Base-by-base conservation (phyloP, 2,888 invertebrate genomes). In the Dicycla oo region DNA sequence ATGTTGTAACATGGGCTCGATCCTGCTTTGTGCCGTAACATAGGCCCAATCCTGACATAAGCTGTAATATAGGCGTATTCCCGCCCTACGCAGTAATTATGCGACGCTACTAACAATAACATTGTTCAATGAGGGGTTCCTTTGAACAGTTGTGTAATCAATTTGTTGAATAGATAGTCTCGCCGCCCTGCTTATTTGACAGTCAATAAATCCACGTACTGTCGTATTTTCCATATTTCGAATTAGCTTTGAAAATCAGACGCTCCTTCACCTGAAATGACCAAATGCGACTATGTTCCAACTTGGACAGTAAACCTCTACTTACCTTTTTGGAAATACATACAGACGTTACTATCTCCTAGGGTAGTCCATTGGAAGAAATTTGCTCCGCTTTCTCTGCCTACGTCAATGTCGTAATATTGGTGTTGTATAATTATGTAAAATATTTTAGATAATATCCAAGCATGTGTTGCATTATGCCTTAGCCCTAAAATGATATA, bases 381-480 rank as follows among this genome's bases (percentile, higher is more conserved):
- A 45, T 23, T 23, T 13, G 3, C 7, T 10, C 5, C 15, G 68
- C 80, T 66, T 60, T 67, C 78, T 75, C 76, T 67, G 81, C 79
- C 80, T 81, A 81, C 51, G 62, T 87, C 84, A 58, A 80, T 88
- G 84, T 87, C 66, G 82, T 83, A 45, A 72, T 60, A 60, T 84
- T 69, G 66, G 49, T 72, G 80, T 75, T 71, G 58, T 73, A 61
- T 34, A 34, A 34, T 34, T 34, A 34, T 57, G 40, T 79, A 56
- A 71, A 18, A 61, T 61, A 45, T 76, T 18, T 30, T 40, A 40
- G 11, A 54, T 49, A 57, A 20, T 78, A 65, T 57, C 23, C 38
- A 56, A 75, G 83, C 83, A 84, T 85, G 84, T 83, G 79, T 84
- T 84, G 81, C 79, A 66, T 83, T 74, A 70, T 81, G 79, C 86